Percentiles rank a stretch among this genome's conserved stretches.
Evolutionary conservation across 2,797 vertebrate species (phyloP).

Genomic region (Muraenolepis orangiensis): DNA sequence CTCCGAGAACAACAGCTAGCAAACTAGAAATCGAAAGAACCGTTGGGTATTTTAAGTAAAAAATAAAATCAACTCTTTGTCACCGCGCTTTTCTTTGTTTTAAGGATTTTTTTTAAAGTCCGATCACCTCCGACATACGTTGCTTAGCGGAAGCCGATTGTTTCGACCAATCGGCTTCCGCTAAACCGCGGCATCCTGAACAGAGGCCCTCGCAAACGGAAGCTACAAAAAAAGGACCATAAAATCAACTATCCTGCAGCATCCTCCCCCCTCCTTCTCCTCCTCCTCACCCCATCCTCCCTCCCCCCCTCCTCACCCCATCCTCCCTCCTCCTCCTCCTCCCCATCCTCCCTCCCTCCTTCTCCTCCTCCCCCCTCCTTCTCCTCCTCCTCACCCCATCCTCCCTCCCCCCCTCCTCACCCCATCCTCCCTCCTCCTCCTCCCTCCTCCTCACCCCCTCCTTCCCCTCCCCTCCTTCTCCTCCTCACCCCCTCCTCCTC

Average conservation of each 20-base stretch:
- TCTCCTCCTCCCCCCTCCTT: too few species aligned
- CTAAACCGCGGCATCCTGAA: background rate
- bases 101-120: background rate
- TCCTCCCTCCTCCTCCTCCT: too few species aligned
- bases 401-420: too few species aligned
- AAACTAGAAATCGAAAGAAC: background rate
- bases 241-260: background rate
- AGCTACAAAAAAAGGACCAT: background rate
- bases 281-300: too few species aligned
- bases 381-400: too few species aligned
- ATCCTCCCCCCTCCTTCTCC: too few species aligned
- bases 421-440: too few species aligned
- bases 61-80: background rate
- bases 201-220: background rate
- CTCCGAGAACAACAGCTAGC: conserved; percentile 21
- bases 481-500: too few species aligned
- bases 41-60: background rate
- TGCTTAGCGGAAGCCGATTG: too few species aligned
- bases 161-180: background rate
- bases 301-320: too few species aligned
- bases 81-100: background rate
- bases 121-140: background rate
- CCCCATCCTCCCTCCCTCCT: too few species aligned
- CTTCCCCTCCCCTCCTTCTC: conserved; percentile 43
- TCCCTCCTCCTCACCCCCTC: too few species aligned